Base-by-base conservation (phyloP, 2,113 vertebrate species). In the Prunella himalayana region DNA sequence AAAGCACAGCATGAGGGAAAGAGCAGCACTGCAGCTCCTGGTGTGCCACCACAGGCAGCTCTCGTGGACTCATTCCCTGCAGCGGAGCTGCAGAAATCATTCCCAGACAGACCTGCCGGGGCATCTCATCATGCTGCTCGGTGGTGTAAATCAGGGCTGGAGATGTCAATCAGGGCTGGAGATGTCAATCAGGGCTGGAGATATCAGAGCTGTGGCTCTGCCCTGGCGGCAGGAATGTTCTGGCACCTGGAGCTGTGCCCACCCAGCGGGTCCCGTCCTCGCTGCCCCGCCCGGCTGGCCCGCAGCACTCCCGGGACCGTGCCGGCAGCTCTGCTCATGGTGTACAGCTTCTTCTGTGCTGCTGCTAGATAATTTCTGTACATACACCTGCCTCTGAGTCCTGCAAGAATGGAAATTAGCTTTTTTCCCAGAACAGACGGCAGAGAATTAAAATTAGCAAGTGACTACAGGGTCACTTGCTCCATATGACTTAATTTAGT, bases 241-340 rank as follows among this genome's bases (percentile, higher is more conserved):
- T 31, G 2, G 11, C 0, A 2, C 44, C 20, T 20, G 45, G 51
- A 77, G 21, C 9, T 17, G 51, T 20, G 35, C 45, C 15, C 0
- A 15, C 37, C 0, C 0, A 45, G 35, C 1, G 0, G 7, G 44
- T 37, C n/a, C 54, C 8, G 0, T 25, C 42, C 37, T 23, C 10
- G 16, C 63, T 63, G 0, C 33, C 69, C 17, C 3, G 0, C 76
- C 47, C 0, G 10, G 30, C 8, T 0, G 2, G 17, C 19, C 37
- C 7, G 7, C 1, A 2, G 51, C 20, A 10, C 44, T 44, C 78
- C 64, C 15, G 24, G 35, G 30, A 70, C 30, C 0, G 0, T 7
- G 53, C 33, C 45, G 27, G 27, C 70, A 53, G 44, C 20, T 44
- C 88, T 44, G 44, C 37, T 61, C 19, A 24, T 1, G 50, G 49